Base-by-base conservation (phyloP, 2,113 vertebrate species). In the Dipodomys stephensi region DNA sequence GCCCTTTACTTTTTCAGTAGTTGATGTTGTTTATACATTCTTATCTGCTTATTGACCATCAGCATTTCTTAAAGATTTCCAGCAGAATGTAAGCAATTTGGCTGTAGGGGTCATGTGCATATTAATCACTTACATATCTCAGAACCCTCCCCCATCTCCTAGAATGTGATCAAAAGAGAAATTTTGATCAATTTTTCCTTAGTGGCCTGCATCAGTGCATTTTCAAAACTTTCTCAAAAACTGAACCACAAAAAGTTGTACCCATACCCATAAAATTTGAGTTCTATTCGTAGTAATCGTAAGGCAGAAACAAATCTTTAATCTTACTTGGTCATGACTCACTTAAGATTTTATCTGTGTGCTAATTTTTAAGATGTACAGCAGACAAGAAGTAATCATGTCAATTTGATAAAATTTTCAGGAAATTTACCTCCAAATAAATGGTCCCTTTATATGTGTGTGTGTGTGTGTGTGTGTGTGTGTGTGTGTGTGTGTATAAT, bases 151-250 rank as follows among this genome's bases (percentile, higher is more conserved):
- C 39, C 27, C n/a, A 20, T 84, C 9, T 88, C 30, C 53, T 32
- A 67, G n/a, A 7, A 0, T 57, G 5, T 60, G 44, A 90, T 7
- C 80, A 44, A n/a, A 85, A 81, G n/a, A 88, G 69, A 35, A 25
- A 64, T 57, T 67, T 87, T 44, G 84, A 69, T 80, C 62, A 68
- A 69, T 80, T 65, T 20, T 92, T 87, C 67, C 35, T 67, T 28
- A 77, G 7, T 77, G 46, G 46, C 23, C 88, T 62, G 71, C 25
- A 85, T 86, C 35, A 46, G 49, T 91, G 27, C 44, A 53, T 87
- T 86, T 94, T 91, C 73, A 81, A 86, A 87, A 65, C n/a, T 65
- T 87, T 81, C 72, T 90, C 2, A 32, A 92, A 96, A 92, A 78
- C 22, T 39, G 4, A 72, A 62, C 27, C 32, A 30, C 13, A n/a